These are phyloP conservation scores for Eucidaris tribuloides DNA, from an alignment of 35 echinoderm and acorn worm species.

Conservation along the genomic window DNA sequence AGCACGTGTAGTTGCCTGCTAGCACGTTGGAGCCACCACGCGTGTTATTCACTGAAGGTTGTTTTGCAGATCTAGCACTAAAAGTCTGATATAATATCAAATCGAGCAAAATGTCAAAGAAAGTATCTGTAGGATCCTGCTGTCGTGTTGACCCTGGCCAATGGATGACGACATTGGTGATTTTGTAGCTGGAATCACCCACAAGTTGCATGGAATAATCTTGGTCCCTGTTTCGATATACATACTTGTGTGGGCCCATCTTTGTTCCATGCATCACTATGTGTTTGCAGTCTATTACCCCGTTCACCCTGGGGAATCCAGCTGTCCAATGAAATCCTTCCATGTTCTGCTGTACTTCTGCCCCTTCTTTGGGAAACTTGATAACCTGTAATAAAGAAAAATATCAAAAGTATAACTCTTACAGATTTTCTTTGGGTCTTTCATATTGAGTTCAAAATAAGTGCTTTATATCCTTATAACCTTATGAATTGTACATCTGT, in stretches of 20 bases:
- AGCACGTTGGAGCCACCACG: too few species aligned
- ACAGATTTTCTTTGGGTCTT: too few species aligned
- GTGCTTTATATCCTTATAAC: too few species aligned
- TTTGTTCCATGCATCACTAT: background rate
- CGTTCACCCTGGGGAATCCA: background rate
- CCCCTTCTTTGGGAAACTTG: background rate
- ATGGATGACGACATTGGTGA: slow-evolving; percentile 34
- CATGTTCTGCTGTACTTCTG: background rate
- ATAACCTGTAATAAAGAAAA: too few species aligned
- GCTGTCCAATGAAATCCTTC: background rate
- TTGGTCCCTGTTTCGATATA: background rate
- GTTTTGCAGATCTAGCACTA: too few species aligned
- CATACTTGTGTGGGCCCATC: background rate
- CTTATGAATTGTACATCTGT: too few species aligned
- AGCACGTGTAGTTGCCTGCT: too few species aligned
- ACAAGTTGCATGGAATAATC: slow-evolving; percentile 23
- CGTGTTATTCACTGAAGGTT: too few species aligned
- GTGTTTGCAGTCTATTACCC: background rate
- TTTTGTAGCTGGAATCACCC: slow-evolving; percentile 35
- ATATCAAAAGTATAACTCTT: too few species aligned
- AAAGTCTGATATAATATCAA: too few species aligned
- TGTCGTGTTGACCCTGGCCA: slow-evolving; percentile 45
- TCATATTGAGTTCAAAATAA: too few species aligned
- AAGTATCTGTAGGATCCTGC: slow-evolving; percentile 23
- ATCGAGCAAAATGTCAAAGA: too few species aligned